A percentile compares a stretch with the other conserved stretches of the same genome.
These are phyloP conservation scores for Sanderia malayensis DNA, from an alignment of 30 jellyfish, hydroid and myxozoan species.

Conservation along the genomic window DNA sequence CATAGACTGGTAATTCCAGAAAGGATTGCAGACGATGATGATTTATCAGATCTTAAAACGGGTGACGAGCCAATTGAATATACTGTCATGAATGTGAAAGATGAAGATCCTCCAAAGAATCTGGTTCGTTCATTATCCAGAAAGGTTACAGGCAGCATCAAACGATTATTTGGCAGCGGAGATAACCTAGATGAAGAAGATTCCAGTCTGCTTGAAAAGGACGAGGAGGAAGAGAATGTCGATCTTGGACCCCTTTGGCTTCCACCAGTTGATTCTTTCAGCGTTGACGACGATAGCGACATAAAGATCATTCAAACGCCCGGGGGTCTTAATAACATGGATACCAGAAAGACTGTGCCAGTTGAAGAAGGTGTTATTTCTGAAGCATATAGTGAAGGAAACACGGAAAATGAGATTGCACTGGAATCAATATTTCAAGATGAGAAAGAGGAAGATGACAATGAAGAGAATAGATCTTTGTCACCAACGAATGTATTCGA, in stretches of 20 bases:
- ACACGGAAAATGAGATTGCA: background rate
- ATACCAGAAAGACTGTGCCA: too few relatives aligned
- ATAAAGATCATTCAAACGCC: background rate
- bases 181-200: background rate
- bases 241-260: background rate
- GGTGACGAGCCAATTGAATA: background rate
- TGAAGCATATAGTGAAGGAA: background rate
- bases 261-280: background rate
- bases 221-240: background rate
- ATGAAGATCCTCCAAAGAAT: background rate
- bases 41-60: background rate
- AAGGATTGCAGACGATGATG: background rate
- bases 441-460: background rate
- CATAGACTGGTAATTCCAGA: background rate
- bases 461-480: too few relatives aligned
- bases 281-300: background rate
- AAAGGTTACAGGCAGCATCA: background rate
- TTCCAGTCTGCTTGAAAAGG: background rate
- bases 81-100: background rate
- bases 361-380: background rate
- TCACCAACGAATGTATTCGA: too few relatives aligned
- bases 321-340: too few relatives aligned
- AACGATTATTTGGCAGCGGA: background rate
- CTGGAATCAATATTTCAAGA: background rate
- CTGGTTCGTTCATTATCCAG: background rate